Evolutionary conservation across 2,797 vertebrate genomes (phyloP), one percentile per base, ranked within the genome.

Genomic region (Urocyon cinereoargenteus): DNA sequence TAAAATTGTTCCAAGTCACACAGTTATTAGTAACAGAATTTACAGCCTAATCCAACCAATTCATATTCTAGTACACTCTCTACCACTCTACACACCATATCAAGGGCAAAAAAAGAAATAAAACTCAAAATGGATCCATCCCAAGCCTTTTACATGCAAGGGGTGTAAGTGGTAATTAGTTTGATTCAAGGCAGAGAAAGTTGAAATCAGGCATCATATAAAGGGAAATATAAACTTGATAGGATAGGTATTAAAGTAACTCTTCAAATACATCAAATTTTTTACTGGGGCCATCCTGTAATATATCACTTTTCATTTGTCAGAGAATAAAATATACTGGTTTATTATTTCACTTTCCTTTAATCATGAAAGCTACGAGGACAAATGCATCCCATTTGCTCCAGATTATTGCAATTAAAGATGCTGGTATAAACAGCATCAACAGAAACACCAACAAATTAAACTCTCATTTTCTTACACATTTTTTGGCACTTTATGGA

Each of bases 341-440:
- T 62, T 82, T 83, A 31, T 45, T 86, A 57, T 70, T 57, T 21
- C 1, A 75, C 2, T 9, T 87, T 34, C 3, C 6, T 59, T 59
- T 57, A 40, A 31, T 66, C 26, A 64, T 40, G 21, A 45, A 82
- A 68, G 12, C 5, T 82, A 24, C 28, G 26, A 87, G 3, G 3
- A 83, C 28, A 64, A 70, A 36, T 6, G 3, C 8, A 40, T 36
- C 18, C 1, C 3, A 22, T 90, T 92, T 90, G 61, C 51, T 62
- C 45, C 49, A 78, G 15, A 55, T 12, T 40, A 59, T 2, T 10
- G 86, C 6, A 75, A 55, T 64, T 75, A 34, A 49, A 34, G 4
- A 0, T 62, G 13, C 6, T 6, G 59, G n/a, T 31, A 26, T 28
- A 79, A 40, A 66, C 0, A 28, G 8, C 3, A 84, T 2, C 22